Percentiles rank a stretch among this genome's conserved stretches.
Conservation (phyloP, 2,113 vertebrate species). For the Tychaedon coryphoeus region DNA sequence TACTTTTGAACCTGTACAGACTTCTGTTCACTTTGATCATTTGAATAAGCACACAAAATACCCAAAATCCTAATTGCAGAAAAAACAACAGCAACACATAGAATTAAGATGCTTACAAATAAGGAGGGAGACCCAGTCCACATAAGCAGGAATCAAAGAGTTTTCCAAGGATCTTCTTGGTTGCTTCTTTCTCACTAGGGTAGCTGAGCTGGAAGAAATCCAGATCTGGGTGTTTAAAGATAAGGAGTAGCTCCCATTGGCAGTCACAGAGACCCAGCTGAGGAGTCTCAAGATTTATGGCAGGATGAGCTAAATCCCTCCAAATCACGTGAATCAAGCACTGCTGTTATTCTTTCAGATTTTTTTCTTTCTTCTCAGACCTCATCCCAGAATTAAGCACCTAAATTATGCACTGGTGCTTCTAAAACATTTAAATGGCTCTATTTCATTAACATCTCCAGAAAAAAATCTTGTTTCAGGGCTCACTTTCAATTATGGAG, state of each 20-base stretch:
- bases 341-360: neutral
- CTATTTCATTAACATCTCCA: neutral
- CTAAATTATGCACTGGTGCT: neutral
- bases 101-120: neutral
- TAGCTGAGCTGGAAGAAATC: neutral
- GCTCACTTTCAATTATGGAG: neutral
- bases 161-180: neutral
- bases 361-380: neutral
- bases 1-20: neutral
- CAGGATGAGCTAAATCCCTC: neutral
- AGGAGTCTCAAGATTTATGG: neutral
- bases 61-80: neutral
- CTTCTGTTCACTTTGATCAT: neutral
- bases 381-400: neutral
- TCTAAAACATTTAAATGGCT: neutral
- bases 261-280: neutral
- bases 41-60: neutral
- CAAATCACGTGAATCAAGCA: rapidly evolving
- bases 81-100: neutral
- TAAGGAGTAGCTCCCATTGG: neutral
- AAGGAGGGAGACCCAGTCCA: neutral
- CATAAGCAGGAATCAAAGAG: neutral
- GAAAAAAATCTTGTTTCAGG: neutral
- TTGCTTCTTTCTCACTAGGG: neutral
- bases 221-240: rapidly evolving